Evolutionary conservation across 2,888 invertebrate genomes (phyloP).

Genomic region (Blera fallax): DNA sequence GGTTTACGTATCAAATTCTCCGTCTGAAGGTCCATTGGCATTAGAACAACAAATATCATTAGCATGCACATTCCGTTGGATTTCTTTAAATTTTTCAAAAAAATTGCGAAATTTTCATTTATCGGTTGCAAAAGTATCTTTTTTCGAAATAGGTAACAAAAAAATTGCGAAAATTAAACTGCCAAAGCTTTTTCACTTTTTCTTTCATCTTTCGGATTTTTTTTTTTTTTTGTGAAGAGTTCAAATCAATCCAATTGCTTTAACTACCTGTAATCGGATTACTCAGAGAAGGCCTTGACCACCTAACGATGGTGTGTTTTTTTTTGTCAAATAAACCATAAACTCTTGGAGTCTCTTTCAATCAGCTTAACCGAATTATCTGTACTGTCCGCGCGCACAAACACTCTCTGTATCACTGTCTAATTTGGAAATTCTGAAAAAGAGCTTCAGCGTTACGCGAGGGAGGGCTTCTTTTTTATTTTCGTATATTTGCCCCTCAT

Average conservation of each 20-base stretch:
- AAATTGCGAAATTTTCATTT: not conserved
- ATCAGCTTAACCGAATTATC: slow-evolving; percentile 64
- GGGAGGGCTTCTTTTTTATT: not conserved
- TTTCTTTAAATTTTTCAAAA: not conserved
- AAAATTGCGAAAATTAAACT: not conserved
- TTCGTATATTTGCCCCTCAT: no score
- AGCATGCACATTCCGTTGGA: not conserved
- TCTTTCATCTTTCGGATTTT: not conserved
- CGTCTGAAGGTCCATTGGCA: not conserved
- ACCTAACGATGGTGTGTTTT: slow-evolving; percentile 21
- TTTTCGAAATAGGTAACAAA: not conserved
- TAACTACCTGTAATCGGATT: slow-evolving; percentile 53
- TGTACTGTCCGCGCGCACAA: slow-evolving; percentile 2
- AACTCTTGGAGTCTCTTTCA: slow-evolving; percentile 37
- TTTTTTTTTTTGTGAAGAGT: not conserved
- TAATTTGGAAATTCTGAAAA: slow-evolving; percentile 34
- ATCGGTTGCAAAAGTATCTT: not conserved
- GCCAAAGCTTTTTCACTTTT: not conserved
- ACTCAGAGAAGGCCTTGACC: slow-evolving; percentile 41
- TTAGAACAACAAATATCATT: not conserved
- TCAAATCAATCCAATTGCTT: slow-evolving; percentile 27
- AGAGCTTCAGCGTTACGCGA: not conserved
- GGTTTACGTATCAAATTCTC: not conserved
- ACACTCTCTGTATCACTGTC: not conserved
- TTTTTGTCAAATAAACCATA: slow-evolving; percentile 4